phyloP scores from a whole-genome alignment of 2,113 vertebrate genomes.

The Phasianus colchicus region DNA sequence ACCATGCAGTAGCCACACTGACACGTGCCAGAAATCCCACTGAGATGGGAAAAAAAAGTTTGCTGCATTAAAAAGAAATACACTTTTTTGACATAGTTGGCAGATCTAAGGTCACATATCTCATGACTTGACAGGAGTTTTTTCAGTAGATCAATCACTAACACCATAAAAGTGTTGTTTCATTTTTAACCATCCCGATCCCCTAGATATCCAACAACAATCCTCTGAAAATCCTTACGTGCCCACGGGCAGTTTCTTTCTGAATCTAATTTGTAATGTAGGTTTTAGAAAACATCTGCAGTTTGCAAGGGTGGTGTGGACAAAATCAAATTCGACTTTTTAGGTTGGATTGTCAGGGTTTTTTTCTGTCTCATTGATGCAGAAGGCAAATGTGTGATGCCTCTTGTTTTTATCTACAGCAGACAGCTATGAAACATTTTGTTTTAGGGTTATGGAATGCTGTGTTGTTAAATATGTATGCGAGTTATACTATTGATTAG shows the following conservation, averaged over 20 bases:
- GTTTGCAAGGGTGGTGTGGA: neutral
- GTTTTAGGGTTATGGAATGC: neutral
- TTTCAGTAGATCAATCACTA: neutral
- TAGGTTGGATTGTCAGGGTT: neutral
- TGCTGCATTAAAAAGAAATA: neutral
- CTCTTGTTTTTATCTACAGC: neutral
- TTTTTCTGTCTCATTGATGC: neutral
- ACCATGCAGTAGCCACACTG: neutral
- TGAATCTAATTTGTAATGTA: neutral
- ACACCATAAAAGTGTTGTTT: fast-evolving
- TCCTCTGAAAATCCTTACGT: neutral
- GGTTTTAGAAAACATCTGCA: neutral
- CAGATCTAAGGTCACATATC: neutral
- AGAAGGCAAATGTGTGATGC: neutral
- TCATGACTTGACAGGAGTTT: neutral
- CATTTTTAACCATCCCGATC: neutral
- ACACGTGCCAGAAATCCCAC: neutral
- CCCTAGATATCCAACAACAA: neutral
- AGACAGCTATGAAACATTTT: neutral
- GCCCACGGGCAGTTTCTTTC: neutral
- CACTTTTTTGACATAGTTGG: neutral
- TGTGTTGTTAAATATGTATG: neutral
- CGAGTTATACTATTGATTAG: neutral
- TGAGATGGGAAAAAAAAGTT: neutral
- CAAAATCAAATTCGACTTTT: neutral